Base-by-base conservation (phyloP, 2,797 vertebrate species). In the Apodemus agrarius region DNA sequence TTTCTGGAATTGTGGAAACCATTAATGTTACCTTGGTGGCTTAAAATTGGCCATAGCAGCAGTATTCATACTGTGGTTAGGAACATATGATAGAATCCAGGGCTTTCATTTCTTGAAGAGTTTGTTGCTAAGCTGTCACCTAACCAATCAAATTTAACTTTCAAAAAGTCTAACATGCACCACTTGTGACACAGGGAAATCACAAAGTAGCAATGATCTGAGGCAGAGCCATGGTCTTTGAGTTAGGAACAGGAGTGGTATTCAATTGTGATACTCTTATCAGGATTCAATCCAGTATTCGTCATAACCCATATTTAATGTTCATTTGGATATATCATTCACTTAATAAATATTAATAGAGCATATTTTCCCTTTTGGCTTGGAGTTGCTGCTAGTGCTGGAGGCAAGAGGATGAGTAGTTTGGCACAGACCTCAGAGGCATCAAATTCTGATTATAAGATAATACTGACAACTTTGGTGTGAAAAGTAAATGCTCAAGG, bases 301-400 rank as follows among this genome's bases (percentile, higher is more conserved):
- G 83, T 8, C 49, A 86, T 92, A 87, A 80, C 46, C 75, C 31
- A 93, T 8, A 0, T 57, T 86, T 94, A 84, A 52, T 72, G 31
- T 7, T 96, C 29, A 81, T 61, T 61, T n/a, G 67, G 31, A 54
- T 79, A 2, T 57, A 43, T 89, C 89, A 49, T 82, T 93, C 37
- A 91, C 54, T 95, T 85, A 90, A 81, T 79, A 67, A 92, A 69
- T 93, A 92, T 81, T 91, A 92, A 91, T 31, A 91, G 21, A 74
- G 16, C 17, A 43, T 19, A 6, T 59, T 40, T 61, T 69, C 19
- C 21, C 46, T 3, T 74, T 93, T 31, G 86, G 49, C 22, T 43
- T 34, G 26, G 12, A 75, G 34, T 14, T 43, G 5, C 85, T 52
- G 49, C 43, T 79, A 75, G 14, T 75, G 22, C 6, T 91, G 52